phyloP scores from a whole-genome alignment of 2,797 vertebrate species.

The Lepidocolaptes lacrymiger region DNA sequence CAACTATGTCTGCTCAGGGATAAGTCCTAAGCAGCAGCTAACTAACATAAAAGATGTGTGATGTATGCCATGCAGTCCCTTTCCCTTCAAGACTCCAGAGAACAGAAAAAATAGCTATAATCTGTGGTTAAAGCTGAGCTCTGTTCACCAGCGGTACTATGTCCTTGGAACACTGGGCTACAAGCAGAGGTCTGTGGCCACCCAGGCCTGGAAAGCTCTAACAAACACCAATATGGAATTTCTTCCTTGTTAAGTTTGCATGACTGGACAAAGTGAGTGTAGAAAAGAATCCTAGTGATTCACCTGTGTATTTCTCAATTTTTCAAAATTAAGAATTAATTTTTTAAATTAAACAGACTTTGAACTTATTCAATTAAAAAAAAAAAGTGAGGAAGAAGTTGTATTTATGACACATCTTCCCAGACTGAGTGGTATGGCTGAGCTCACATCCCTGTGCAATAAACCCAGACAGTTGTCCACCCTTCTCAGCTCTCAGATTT shows the following conservation, averaged over 20 bases:
- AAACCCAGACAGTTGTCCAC: not conserved
- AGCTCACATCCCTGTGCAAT: not conserved
- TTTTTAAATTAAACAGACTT: not conserved
- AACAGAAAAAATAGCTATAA: not conserved
- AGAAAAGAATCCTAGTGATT: not conserved
- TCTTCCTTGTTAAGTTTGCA: not conserved
- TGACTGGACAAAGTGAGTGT: not conserved
- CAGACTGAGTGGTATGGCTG: not conserved
- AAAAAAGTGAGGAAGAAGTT: not conserved
- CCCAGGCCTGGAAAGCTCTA: not conserved
- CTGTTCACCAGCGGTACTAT: accelerated
- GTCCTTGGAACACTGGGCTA: not conserved
- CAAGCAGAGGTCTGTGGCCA: not conserved
- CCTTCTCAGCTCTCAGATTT: not conserved
- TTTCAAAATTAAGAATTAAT: not conserved
- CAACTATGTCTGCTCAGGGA: not conserved
- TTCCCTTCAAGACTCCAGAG: not conserved
- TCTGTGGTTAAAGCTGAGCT: not conserved
- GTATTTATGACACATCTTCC: not conserved
- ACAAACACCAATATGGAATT: not conserved
- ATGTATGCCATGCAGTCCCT: not conserved
- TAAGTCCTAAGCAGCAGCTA: not conserved
- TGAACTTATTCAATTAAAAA: not conserved
- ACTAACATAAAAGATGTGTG: not conserved
- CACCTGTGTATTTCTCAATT: not conserved